phyloP scores from a whole-genome alignment of 2,888 invertebrate genomes.

The Cyclophora albipunctata region DNA sequence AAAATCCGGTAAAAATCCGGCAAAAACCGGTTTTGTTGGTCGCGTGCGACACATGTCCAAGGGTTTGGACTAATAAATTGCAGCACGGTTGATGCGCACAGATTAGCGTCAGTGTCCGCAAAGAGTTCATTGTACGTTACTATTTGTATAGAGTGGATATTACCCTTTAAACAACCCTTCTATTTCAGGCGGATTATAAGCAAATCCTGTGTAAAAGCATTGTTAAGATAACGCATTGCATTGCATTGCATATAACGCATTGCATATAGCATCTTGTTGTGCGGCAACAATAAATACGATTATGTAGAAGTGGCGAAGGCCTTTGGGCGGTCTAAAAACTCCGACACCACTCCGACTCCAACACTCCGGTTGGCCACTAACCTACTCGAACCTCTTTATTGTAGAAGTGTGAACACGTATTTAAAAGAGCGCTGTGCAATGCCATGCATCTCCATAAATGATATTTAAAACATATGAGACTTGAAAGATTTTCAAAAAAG shows the following conservation, averaged over 20 bases:
- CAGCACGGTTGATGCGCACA: constrained; percentile 11
- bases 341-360: not conserved
- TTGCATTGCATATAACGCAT: no score
- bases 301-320: not conserved
- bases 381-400: no score
- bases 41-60: constrained; percentile 23
- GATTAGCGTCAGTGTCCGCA: constrained; percentile 32
- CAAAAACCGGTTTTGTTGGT: constrained; percentile 16
- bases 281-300: no score
- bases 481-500: no score
- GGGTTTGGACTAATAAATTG: constrained; percentile 18
- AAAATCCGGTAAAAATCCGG: constrained; percentile 14
- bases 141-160: constrained; percentile 32
- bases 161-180: not conserved
- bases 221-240: no score
- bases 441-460: no score
- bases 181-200: no score
- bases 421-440: no score
- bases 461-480: no score
- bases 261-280: no score
- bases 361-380: not conserved
- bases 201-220: no score
- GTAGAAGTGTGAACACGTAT: no score
- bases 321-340: not conserved
- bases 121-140: constrained; percentile 43